Conservation (phyloP, 2,888 invertebrate species). For the Drosophila diplacantha region DNA sequence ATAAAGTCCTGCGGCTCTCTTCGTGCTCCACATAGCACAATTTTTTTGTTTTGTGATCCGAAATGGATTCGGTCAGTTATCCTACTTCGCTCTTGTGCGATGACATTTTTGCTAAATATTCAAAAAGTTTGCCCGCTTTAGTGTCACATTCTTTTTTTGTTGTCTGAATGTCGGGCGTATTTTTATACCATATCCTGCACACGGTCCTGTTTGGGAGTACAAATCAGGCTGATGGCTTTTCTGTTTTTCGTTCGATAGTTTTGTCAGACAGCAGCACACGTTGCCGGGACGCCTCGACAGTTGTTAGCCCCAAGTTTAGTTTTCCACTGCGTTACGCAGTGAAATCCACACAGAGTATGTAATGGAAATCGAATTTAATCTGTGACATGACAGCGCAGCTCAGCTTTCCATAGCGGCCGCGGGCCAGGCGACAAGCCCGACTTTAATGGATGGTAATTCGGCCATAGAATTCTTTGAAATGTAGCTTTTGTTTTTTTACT, state of each 20-base stretch:
- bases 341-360: conserved; percentile 16
- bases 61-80: conserved; percentile 38
- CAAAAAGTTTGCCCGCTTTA: conserved; percentile 49
- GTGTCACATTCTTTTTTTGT: conserved; percentile 19
- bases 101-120: conserved; percentile 55
- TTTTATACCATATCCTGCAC: conserved; percentile 34
- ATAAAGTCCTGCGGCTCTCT: conserved; percentile 36
- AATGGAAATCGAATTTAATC: conserved; percentile 32
- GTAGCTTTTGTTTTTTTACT: not conserved
- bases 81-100: conserved; percentile 13
- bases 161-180: conserved; percentile 24
- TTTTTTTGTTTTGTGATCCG: conserved; percentile 17
- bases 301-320: conserved; percentile 23
- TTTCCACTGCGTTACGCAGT: conserved; percentile 22
- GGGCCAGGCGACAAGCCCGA: not conserved
- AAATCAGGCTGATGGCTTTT: conserved; percentile 43
- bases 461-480: not conserved
- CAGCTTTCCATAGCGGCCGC: conserved; percentile 18
- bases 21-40: conserved; percentile 31
- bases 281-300: conserved; percentile 20
- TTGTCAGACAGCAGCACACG: conserved; percentile 23
- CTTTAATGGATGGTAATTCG: conserved; percentile 1
- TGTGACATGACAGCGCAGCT: conserved; percentile 10
- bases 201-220: conserved; percentile 13
- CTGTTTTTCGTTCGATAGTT: conserved; percentile 37